Base-by-base conservation (phyloP, 2,113 vertebrate genomes). In the Xenotilapia longispinis region DNA sequence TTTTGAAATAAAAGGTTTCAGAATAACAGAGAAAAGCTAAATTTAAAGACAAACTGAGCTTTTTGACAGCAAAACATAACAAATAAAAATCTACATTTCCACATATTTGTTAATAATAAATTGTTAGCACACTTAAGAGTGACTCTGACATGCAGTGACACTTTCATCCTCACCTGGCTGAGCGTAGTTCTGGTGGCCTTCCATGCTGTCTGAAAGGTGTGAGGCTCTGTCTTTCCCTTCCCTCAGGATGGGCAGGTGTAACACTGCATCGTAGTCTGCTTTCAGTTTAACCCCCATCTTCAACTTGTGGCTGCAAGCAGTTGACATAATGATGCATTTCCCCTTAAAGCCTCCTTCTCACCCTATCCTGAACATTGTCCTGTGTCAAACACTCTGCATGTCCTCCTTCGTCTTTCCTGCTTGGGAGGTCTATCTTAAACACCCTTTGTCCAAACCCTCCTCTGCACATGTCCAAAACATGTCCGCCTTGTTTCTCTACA, bases 201-300 rank as follows among this genome's bases (percentile, higher is more conserved):
- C 97, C 2, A 97, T 94, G 91, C 97, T 96, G 3, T 84, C 95
- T n/a, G 0, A 92, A 9, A 90, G 91, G 92, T 95, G 92, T 3
- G 54, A 89, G 54, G 19, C 95, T 82, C 98, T 97, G 83, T 98
- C 98, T 92, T 97, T 97, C 40, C 95, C 97, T 94, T 99, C 98
- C 90, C 98, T 99, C 17, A 97, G 94, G 57, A 97, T 95, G 3
- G 99, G 99, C 98, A 99, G 98, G 93, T 99, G 98, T 7, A 99
- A 92, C 53, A 99, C 98, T 0, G 97, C 97, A 28, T 90, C 87
- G 0, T 99, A 99, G 7, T 99, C 99, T 0, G 97, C 94, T 33
- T 96, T 98, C 87, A 99, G 95, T 88, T 99, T 99, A n/a, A 96
- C 95, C 19, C 89, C 90, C 98, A 99, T 97, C 93, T 99, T 99